phyloP scores from a whole-genome alignment of 2,113 vertebrate genomes.

The Polypterus bichir region DNA sequence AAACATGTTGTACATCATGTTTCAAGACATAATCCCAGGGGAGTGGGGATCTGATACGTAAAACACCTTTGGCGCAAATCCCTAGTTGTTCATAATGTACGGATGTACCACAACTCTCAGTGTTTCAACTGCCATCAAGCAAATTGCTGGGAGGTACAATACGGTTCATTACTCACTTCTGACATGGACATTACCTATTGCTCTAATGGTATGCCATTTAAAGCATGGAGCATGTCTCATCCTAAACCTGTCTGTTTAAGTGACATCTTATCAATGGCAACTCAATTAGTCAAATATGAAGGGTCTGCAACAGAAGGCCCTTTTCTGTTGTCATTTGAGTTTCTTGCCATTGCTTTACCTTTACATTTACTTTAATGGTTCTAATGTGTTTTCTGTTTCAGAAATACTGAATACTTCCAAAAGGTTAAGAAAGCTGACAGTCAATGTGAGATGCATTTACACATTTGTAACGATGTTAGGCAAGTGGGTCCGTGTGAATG shows the following conservation, averaged over 20 bases:
- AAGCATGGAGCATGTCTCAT: conserved; percentile 50
- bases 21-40: no score
- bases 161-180: conserved; percentile 58
- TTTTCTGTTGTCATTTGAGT: conserved; percentile 14
- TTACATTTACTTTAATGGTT: conserved; percentile 5
- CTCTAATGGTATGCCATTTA: conserved; percentile 62
- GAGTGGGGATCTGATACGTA: conserved; percentile 6
- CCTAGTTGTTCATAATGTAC: conserved; percentile 27
- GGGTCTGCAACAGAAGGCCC: conserved; percentile 14
- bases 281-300: conserved; percentile 68
- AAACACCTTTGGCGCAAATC: conserved; percentile 51
- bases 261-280: conserved; percentile 67
- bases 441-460: no score
- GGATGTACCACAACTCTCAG: conserved; percentile 28
- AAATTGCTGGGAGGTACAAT: conserved; percentile 46
- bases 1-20: no score
- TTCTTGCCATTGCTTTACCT: conserved; percentile 10
- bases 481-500: no score
- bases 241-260: conserved; percentile 58
- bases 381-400: no score
- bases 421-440: no score
- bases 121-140: conserved; percentile 48
- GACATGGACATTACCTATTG: conserved; percentile 55
- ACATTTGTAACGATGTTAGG: no score
- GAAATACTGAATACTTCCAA: no score